phyloP scores from a whole-genome alignment of 64 coral and sea anemone species.

The Anthopleura sola region DNA sequence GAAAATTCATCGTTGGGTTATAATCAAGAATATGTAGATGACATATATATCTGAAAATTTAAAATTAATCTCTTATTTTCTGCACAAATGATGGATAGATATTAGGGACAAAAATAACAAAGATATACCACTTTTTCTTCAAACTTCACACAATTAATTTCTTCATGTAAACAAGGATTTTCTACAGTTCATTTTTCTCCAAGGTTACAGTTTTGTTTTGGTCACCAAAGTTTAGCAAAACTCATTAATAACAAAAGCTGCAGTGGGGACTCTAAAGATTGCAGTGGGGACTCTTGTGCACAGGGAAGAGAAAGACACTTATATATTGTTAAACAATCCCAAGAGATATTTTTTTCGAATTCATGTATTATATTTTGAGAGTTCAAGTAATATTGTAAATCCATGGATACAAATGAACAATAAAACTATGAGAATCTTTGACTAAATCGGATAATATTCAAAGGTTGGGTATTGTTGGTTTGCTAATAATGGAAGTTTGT shows the following conservation, averaged over 20 bases:
- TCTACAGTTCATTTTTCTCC: not conserved
- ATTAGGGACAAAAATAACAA: too few species aligned
- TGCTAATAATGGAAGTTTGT: not conserved
- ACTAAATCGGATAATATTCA: not conserved
- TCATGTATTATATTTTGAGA: not conserved
- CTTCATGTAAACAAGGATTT: not conserved
- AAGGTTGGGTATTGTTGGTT: not conserved
- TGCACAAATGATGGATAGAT: not conserved
- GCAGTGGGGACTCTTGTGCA: too few species aligned
- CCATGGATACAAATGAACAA: not conserved
- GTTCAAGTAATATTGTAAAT: not conserved
- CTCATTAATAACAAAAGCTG: not conserved
- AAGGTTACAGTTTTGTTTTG: not conserved
- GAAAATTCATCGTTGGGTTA: too few species aligned
- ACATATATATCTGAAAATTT: not conserved
- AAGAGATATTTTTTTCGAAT: not conserved
- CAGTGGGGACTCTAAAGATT: not conserved
- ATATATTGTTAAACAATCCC: not conserved
- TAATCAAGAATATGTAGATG: not conserved
- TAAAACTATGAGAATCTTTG: not conserved
- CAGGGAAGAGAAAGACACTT: too few species aligned
- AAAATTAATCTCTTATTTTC: not conserved
- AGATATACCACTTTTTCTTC: not conserved
- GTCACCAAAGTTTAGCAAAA: not conserved
- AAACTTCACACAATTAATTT: not conserved